phyloP scores from a whole-genome alignment of 2,113 vertebrate genomes.

The Acrocephalus arundinaceus region DNA sequence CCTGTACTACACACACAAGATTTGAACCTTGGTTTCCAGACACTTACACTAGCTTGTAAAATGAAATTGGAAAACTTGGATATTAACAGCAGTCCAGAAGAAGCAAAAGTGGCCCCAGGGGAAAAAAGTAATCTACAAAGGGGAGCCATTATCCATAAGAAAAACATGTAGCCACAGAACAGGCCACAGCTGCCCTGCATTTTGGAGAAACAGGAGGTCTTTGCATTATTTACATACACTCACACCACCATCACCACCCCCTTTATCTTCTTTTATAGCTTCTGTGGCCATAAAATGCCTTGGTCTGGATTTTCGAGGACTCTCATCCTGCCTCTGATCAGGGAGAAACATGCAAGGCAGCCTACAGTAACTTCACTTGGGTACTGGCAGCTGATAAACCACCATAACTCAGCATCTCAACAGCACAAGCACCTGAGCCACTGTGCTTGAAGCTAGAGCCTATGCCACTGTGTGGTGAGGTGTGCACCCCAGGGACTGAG shows the following conservation, averaged over 20 bases:
- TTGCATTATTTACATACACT: not conserved
- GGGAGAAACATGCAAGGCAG: not conserved
- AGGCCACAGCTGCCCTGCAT: not conserved
- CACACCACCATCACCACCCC: too few species aligned
- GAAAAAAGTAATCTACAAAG: not conserved
- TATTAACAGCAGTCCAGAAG: not conserved
- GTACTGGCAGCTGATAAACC: not conserved
- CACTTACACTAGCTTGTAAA: not conserved
- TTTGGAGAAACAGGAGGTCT: not conserved
- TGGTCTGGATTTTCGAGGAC: not conserved
- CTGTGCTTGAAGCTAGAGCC: not conserved
- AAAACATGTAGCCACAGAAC: not conserved
- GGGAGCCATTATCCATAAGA: not conserved
- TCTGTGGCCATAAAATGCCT: not conserved
- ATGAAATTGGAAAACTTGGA: not conserved
- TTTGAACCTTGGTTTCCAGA: not conserved
- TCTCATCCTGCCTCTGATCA: rapidly evolving
- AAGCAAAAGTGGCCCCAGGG: not conserved
- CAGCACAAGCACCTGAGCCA: not conserved
- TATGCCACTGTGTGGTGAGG: not conserved
- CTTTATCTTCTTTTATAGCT: not conserved
- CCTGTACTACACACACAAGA: not conserved
- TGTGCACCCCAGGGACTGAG: not conserved
- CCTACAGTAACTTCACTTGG: not conserved
- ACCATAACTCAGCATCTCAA: not conserved